A percentile compares a stretch with the other conserved stretches of the same genome.
Evolutionary conservation across 2,797 vertebrate species (phyloP).

Genomic region (Calcarius lapponicus): DNA sequence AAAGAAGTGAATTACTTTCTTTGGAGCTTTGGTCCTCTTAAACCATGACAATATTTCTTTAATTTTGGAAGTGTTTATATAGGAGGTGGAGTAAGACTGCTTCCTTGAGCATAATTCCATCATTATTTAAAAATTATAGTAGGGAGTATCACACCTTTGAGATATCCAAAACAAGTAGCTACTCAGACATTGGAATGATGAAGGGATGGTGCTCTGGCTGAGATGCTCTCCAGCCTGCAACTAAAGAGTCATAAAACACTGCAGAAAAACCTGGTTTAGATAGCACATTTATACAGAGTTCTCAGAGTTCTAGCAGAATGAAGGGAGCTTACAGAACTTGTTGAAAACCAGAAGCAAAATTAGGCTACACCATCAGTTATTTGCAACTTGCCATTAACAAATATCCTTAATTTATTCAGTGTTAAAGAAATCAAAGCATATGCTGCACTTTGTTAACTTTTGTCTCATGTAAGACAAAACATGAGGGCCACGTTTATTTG

Average conservation of each 20-base stretch:
- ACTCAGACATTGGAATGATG: conserved; percentile 33
- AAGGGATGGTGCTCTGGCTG: not conserved
- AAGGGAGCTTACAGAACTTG: not conserved
- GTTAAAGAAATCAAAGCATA: not conserved
- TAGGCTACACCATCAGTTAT: not conserved
- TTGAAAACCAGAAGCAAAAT: not conserved
- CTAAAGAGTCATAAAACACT: conserved; percentile 31
- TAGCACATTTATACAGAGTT: not conserved
- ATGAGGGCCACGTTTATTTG: not conserved
- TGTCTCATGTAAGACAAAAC: not conserved
- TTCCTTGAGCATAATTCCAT: not conserved
- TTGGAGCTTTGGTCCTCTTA: not conserved
- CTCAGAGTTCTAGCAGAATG: not conserved
- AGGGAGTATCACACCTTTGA: not conserved
- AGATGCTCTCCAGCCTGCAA: conserved; percentile 3
- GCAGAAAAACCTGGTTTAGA: not conserved
- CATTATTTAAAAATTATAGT: conserved; percentile 24
- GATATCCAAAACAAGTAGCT: not conserved
- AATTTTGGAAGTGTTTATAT: not conserved
- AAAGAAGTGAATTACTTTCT: not conserved
- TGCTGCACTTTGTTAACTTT: not conserved
- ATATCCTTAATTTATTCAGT: not conserved
- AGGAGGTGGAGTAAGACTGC: not conserved
- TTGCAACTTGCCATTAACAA: not conserved
- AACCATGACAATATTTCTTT: not conserved